Base-by-base conservation (phyloP, 2,113 vertebrate genomes). In the Crotophaga sulcirostris region DNA sequence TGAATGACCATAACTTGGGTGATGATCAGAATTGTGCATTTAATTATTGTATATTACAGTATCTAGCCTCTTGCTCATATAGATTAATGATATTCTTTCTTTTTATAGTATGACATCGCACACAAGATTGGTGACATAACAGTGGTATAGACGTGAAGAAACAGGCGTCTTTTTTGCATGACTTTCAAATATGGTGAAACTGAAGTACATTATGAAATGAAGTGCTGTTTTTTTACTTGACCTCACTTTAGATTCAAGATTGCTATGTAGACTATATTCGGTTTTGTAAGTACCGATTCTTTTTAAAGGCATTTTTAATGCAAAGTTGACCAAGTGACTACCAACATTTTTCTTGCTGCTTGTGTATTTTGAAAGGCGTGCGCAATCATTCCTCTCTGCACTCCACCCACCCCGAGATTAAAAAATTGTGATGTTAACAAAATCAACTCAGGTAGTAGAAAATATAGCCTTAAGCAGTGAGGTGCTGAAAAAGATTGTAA, bases 71-170 rank as follows among this genome's bases (percentile, higher is more conserved):
- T 28, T 76, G 49, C 59, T 94, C 51, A 78, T 90, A 59, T 78
- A 96, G 96, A 87, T 97, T 97, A 81, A 72, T 69, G 44, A 51
- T 97, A 68, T 97, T 90, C 97, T 96, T 97, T 97, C 96, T 97
- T 97, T 97, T 98, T 98, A 38, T 98, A 98, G 98, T 93, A 97
- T 85, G 95, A 96, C 87, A 73, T 96, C 58, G 54, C 93, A 97
- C 96, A 96, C 93, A 81, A 97, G 97, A 96, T 92, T 97, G 97
- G 97, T 97, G 98, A 97, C 88, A 95, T 98, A 95, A 98, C 98
- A 89, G 97, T 97, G 97, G 98, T 98, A 88, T 98, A 98, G 97
- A 63, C 90, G 86, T 95, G 97, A 97, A 98, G 96, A 93, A 96
- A 80, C 94, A 75, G 94, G 79, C 93, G 87, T 54, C 93, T 79